Base-by-base conservation (phyloP, 1,140 invertebrate species). In the Pseudobourletiella spinata region DNA sequence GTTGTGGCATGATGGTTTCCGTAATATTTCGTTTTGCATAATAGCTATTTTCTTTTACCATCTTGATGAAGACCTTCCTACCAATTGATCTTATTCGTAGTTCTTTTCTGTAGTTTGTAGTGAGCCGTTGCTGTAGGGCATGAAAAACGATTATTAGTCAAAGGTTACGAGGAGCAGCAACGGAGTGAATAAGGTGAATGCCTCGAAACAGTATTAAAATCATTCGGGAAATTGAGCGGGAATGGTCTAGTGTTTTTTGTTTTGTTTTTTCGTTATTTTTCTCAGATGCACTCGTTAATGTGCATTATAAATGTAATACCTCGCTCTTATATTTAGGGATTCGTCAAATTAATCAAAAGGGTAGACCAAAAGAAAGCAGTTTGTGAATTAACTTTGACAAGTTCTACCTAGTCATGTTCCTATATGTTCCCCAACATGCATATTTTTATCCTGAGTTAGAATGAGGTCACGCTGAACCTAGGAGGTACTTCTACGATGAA, bases 351-450 rank as follows among this genome's bases (percentile, higher is more conserved):
- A 48, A 15, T 48, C 46, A 25, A 20, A 48, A 48, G 24, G 46
- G 24, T 48, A 48, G 24, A 48, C 46, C 46, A 48, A 48, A 48
- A 6, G 11, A 25, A 11, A 22, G 35, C 18, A 42, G 14, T 14
- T 14, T 42, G 18, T 14, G 22, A 48, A 20, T 15, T 18, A 48
- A 48, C 6, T 11, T 18, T 18, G 16, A 22, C 46, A 48, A 25
- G 46, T 48, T 48, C 32, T 48, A 48, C 46, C 46, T 48, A 48
- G 46, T 48, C 46, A 48, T 48, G 24, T 48, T 48, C 46, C 46
- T 42, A 42, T 48, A 39, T 39, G 32, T 39, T 39, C 32, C 32
- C 32, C 8, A 39, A 8, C 32, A 11, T 39, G n/a, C 8, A 39
- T 39, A 39, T 39, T 39, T 39, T 11, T 39, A 39, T 39, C 8